These are phyloP conservation scores for Microcebus lehilahytsara DNA, from an alignment of 2,113 vertebrate genomes.

Conservation along the genomic window DNA sequence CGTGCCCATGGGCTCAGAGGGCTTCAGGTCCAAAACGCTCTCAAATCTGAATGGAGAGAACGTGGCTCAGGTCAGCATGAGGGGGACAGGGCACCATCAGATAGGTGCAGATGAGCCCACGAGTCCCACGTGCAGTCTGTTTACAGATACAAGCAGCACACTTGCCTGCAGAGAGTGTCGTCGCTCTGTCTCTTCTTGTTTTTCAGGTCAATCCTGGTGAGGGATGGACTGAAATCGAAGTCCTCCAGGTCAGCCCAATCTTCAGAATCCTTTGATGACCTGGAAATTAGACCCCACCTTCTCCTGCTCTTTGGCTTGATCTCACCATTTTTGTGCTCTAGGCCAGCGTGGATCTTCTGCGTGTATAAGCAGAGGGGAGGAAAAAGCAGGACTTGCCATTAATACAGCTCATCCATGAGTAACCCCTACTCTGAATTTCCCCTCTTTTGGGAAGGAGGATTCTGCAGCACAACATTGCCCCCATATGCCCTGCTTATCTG, in stretches of 20 bases:
- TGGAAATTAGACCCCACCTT: slow-evolving; percentile 90
- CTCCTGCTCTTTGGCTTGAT: slow-evolving; percentile 88
- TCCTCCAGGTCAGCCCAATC: slow-evolving; percentile 93
- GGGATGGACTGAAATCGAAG: slow-evolving; percentile 81
- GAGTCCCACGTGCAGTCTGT: fast-evolving
- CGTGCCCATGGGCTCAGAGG: slow-evolving; percentile 81
- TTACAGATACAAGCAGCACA: fast-evolving
- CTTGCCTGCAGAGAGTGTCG: slow-evolving; percentile 88
- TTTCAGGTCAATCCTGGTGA: slow-evolving; percentile 84
- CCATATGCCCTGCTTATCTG: background rate
- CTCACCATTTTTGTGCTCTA: slow-evolving; percentile 86
- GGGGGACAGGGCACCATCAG: background rate
- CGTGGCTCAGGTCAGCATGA: background rate
- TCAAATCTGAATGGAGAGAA: slow-evolving; percentile 86
- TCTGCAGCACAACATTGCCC: background rate
- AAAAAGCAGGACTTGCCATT: background rate
- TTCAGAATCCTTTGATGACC: slow-evolving; percentile 86
- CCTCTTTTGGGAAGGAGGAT: background rate
- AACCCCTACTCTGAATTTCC: background rate
- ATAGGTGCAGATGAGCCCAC: fast-evolving
- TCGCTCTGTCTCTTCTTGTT: slow-evolving; percentile 86
- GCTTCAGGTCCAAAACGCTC: slow-evolving; percentile 92
- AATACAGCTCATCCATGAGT: background rate
- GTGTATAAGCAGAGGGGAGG: background rate
- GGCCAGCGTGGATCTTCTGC: slow-evolving; percentile 83